Evolutionary conservation across 2,888 invertebrate species (phyloP).

Genomic region (Agrotis puta): DNA sequence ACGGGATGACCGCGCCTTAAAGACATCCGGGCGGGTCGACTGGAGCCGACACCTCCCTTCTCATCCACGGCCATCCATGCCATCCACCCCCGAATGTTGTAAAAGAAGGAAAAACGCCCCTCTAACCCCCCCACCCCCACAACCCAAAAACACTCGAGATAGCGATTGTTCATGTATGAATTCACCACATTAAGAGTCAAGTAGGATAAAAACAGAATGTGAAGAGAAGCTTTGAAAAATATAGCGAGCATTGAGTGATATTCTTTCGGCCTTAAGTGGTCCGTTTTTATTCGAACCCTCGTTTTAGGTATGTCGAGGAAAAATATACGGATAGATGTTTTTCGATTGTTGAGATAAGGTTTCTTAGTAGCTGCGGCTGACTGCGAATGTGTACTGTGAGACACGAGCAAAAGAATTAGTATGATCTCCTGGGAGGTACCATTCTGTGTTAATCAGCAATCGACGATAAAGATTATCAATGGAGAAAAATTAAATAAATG

Average conservation of each 20-base stretch:
- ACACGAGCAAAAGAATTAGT: conserved; percentile 28
- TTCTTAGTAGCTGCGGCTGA: conserved; percentile 48
- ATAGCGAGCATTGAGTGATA: conserved; percentile 85
- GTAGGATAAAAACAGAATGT: conserved; percentile 91
- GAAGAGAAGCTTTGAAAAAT: conserved; percentile 86
- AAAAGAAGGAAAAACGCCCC: conserved; percentile 80
- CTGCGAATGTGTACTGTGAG: conserved; percentile 34
- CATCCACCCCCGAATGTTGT: conserved; percentile 76
- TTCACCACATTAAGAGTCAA: conserved; percentile 93
- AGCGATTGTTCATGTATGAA: conserved; percentile 93
- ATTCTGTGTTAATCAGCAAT: conserved; percentile 64
- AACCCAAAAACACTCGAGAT: conserved; percentile 80
- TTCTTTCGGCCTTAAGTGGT: conserved; percentile 75
- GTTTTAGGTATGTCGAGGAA: conserved; percentile 63
- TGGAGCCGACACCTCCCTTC: conserved; percentile 65
- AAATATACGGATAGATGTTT: conserved; percentile 67
- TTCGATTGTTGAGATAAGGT: conserved; percentile 61
- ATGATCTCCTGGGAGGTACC: conserved; percentile 25
- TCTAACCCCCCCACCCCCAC: conserved; percentile 62
- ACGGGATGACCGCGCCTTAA: conserved; percentile 71
- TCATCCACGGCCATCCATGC: conserved; percentile 27
- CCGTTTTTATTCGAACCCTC: conserved; percentile 65
- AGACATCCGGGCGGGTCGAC: conserved; percentile 67
- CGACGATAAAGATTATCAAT: conserved; percentile 37
- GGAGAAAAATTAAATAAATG: conserved; percentile 1